A percentile compares a stretch with the other conserved stretches of the same genome.
These are phyloP conservation scores for Hyposmocoma kahamanoa DNA, from an alignment of 1,140 invertebrate genomes.

Conservation along the genomic window DNA sequence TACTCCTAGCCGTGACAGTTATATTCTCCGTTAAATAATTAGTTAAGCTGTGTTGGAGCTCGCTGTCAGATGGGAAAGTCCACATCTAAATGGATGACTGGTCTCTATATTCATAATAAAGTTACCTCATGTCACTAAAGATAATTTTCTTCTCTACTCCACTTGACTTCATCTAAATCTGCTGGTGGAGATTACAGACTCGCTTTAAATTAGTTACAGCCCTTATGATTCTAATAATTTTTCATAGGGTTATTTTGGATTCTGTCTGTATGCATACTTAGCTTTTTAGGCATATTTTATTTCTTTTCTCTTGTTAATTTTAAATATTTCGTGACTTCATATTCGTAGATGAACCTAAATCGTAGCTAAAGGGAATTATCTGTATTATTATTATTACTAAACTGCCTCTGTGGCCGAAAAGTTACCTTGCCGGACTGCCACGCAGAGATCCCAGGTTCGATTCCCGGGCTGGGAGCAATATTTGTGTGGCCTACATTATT, in stretches of 20 bases:
- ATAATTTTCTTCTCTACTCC: conserved; percentile 13
- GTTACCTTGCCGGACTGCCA: too few relatives aligned
- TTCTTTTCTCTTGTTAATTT: neutral
- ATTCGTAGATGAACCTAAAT: neutral
- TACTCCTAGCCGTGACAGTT: too few relatives aligned
- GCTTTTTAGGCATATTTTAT: neutral
- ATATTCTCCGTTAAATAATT: too few relatives aligned
- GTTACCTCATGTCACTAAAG: conserved; percentile 21
- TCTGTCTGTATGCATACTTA: neutral
- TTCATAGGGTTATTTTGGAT: neutral
- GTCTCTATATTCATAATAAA: conserved; percentile 20
- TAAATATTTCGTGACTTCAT: neutral
- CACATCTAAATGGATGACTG: too few relatives aligned
- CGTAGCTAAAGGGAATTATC: neutral
- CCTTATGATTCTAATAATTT: neutral
- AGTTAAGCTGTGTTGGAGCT: too few relatives aligned
- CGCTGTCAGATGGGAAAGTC: too few relatives aligned
- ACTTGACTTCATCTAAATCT: conserved; percentile 7
- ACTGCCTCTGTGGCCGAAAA: too few relatives aligned
- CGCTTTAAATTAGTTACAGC: neutral
- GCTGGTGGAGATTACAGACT: conserved; percentile 2
- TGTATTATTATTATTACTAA: too few relatives aligned
- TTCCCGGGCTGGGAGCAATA: too few relatives aligned
- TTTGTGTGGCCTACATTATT: too few relatives aligned
- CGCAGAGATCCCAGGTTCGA: too few relatives aligned